These are phyloP conservation scores for Micrasema longulum DNA, from an alignment of 1,140 invertebrate species.

Conservation along the genomic window DNA sequence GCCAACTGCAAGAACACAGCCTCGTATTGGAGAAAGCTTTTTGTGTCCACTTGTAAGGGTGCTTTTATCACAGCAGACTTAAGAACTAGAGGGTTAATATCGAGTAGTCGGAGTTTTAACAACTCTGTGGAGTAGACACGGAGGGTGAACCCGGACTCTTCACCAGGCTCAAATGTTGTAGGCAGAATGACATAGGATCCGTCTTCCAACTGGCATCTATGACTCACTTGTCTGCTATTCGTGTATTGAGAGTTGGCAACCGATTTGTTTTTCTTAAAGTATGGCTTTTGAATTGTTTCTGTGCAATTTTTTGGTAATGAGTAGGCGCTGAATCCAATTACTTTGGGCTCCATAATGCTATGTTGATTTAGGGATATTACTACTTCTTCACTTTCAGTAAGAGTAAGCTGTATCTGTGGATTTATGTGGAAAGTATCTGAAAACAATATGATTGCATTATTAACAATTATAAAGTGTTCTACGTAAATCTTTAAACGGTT, in stretches of 20 bases:
- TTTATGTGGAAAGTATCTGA: constrained; percentile 94
- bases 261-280: constrained; percentile 91
- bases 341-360: constrained; percentile 91
- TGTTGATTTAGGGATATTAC: constrained; percentile 91
- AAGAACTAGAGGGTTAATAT: constrained; percentile 78
- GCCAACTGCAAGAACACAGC: constrained; percentile 90
- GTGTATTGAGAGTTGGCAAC: constrained; percentile 92
- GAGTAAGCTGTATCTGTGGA: constrained; percentile 85
- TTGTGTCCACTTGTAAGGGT: constrained; percentile 73
- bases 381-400: constrained; percentile 87
- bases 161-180: constrained; percentile 91
- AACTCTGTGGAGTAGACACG: constrained; percentile 86
- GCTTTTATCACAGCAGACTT: constrained; percentile 82
- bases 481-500: no score
- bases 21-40: constrained; percentile 88
- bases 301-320: constrained; percentile 69
- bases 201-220: constrained; percentile 83
- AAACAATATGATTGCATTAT: no score
- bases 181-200: constrained; percentile 89
- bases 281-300: constrained; percentile 76
- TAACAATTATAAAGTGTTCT: no score
- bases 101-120: constrained; percentile 85
- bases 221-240: constrained; percentile 89
- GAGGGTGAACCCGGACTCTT: constrained; percentile 88
- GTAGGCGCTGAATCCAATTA: constrained; percentile 93